A percentile compares a stretch with the other conserved stretches of the same genome.
Conservation (phyloP, 1,140 invertebrate species). For the Drosophila mojavensis region DNA sequence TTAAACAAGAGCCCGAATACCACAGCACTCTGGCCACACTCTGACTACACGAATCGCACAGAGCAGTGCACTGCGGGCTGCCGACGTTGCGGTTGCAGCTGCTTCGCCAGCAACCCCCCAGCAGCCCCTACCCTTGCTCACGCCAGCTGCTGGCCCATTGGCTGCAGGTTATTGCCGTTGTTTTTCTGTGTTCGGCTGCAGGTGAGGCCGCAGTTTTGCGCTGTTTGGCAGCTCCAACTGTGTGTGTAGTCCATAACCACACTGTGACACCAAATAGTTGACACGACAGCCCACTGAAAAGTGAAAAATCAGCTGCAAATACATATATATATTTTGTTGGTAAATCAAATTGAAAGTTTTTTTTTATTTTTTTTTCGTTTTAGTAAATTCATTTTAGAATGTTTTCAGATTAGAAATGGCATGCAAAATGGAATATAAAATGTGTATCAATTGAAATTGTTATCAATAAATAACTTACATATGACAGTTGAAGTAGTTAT, state of each 20-base stretch:
- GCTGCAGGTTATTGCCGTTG: conserved; percentile 8
- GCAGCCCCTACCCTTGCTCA: too few relatives aligned
- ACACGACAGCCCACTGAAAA: conserved; percentile 13
- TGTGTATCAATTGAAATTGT: too few relatives aligned
- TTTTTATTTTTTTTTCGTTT: too few relatives aligned
- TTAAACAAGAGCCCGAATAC: conserved; percentile 59
- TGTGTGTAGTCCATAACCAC: conserved; percentile 21
- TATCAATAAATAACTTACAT: too few relatives aligned
- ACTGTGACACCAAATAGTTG: conserved; percentile 17
- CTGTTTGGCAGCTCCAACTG: conserved; percentile 15
- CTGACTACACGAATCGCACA: conserved; percentile 25
- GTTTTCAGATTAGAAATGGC: too few relatives aligned
- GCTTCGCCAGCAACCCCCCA: neutral
- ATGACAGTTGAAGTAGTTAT: too few relatives aligned
- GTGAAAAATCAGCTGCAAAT: conserved; percentile 5
- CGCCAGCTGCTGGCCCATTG: conserved; percentile 1
- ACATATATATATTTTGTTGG: neutral
- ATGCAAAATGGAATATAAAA: too few relatives aligned
- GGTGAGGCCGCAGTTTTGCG: conserved; percentile 19
- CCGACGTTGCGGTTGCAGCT: conserved; percentile 37
- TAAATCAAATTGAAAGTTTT: neutral
- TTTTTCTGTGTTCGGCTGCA: conserved; percentile 11
- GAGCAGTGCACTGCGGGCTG: conserved; percentile 33
- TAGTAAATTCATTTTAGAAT: neutral
- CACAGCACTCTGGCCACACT: conserved; percentile 54